phyloP scores from a whole-genome alignment of 2,888 invertebrate species.

The Tipula confusa region DNA sequence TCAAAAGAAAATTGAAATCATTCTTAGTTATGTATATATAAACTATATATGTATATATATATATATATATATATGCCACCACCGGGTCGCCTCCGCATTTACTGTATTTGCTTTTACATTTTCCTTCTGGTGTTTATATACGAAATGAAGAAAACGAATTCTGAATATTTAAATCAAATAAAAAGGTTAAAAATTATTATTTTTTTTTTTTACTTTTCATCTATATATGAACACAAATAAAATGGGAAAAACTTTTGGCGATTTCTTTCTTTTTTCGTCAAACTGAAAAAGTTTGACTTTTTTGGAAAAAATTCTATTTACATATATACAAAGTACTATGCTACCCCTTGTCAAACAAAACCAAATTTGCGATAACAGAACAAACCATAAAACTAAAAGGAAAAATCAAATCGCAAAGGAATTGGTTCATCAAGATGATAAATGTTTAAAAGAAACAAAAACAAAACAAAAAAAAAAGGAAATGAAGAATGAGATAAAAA shows the following conservation, averaged over 20 bases:
- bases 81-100: background rate
- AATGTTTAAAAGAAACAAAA: too few relatives aligned
- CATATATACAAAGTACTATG: background rate
- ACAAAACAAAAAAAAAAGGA: too few relatives aligned
- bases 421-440: background rate
- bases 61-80: too few relatives aligned
- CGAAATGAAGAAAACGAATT: background rate
- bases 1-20: conserved; percentile 1
- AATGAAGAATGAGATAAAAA: too few relatives aligned
- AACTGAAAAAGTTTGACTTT: background rate
- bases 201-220: background rate
- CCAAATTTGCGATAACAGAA: too few relatives aligned
- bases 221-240: background rate
- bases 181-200: background rate
- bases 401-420: background rate
- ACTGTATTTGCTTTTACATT: background rate
- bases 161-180: background rate
- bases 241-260: background rate
- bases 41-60: too few relatives aligned
- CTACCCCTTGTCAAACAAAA: background rate
- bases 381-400: background rate
- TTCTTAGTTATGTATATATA: background rate
- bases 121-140: background rate
- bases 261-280: background rate
- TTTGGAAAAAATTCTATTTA: background rate